These are phyloP conservation scores for Cebuella pygmaea DNA, from an alignment of 2,797 vertebrate species.

Conservation along the genomic window DNA sequence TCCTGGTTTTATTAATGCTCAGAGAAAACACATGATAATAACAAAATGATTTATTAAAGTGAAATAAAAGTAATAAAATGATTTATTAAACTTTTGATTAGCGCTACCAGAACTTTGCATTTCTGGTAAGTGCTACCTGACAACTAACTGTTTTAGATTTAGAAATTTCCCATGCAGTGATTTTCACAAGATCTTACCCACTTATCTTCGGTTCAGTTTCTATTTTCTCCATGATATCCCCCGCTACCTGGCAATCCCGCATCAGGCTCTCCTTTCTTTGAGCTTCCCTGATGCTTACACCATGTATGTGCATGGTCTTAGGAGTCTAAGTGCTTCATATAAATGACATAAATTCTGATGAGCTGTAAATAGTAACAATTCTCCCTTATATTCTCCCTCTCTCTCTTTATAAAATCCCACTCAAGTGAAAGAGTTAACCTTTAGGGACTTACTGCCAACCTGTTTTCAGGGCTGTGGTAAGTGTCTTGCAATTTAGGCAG, in stretches of 20 bases:
- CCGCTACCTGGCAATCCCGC: not conserved
- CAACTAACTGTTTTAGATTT: slow-evolving; percentile 22
- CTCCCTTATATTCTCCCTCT: not conserved
- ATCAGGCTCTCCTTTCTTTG: not conserved
- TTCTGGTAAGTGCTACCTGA: not conserved
- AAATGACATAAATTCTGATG: not conserved
- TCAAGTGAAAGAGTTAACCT: not conserved
- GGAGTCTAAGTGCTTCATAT: not conserved
- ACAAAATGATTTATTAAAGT: slow-evolving; percentile 9
- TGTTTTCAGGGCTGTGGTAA: not conserved
- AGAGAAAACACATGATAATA: not conserved
- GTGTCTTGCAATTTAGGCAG: not conserved
- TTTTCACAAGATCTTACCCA: not conserved
- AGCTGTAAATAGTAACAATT: not conserved
- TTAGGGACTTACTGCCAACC: not conserved
- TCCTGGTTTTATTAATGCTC: slow-evolving; percentile 28
- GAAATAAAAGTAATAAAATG: not conserved
- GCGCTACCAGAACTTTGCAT: not conserved
- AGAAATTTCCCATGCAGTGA: not conserved
- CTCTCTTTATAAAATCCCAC: not conserved
- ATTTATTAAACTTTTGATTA: slow-evolving; percentile 31
- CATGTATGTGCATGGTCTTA: not conserved
- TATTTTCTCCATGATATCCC: not conserved
- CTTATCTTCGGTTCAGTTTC: not conserved
- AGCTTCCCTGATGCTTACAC: not conserved